These are phyloP conservation scores for Ormyrus rosae DNA, from an alignment of 2,888 invertebrate species.

Conservation along the genomic window DNA sequence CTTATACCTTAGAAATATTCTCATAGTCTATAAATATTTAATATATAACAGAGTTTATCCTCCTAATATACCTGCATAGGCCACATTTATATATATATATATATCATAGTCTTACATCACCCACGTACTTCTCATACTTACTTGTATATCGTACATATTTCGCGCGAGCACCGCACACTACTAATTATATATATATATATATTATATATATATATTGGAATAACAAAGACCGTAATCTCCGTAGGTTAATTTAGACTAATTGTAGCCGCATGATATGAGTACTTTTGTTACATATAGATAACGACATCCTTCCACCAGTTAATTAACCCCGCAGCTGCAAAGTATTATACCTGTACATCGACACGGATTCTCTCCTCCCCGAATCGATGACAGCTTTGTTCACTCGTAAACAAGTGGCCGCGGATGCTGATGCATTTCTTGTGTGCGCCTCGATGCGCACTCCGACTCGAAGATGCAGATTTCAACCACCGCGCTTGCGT, in stretches of 20 bases:
- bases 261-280: constrained; percentile 58
- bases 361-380: neutral
- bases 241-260: constrained; percentile 58
- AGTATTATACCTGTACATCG: neutral
- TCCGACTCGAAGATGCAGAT: too few relatives aligned
- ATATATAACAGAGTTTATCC: constrained; percentile 12
- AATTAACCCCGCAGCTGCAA: constrained; percentile 46
- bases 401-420: too few relatives aligned
- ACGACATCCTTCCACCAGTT: constrained; percentile 33
- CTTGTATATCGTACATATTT: constrained; percentile 26
- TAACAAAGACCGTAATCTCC: constrained; percentile 38
- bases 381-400: too few relatives aligned
- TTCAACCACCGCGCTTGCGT: too few relatives aligned
- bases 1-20: constrained; percentile 38
- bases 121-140: constrained; percentile 37
- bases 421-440: too few relatives aligned
- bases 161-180: constrained; percentile 51
- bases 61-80: constrained; percentile 41
- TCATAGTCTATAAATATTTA: constrained; percentile 37
- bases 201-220: constrained; percentile 30
- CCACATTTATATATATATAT: constrained; percentile 24
- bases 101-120: constrained; percentile 45
- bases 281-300: constrained; percentile 47
- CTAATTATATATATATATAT: constrained; percentile 10
- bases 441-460: too few relatives aligned